Evolutionary conservation across 2,797 vertebrate genomes (phyloP).

Genomic region (Epinephelus coioides): DNA sequence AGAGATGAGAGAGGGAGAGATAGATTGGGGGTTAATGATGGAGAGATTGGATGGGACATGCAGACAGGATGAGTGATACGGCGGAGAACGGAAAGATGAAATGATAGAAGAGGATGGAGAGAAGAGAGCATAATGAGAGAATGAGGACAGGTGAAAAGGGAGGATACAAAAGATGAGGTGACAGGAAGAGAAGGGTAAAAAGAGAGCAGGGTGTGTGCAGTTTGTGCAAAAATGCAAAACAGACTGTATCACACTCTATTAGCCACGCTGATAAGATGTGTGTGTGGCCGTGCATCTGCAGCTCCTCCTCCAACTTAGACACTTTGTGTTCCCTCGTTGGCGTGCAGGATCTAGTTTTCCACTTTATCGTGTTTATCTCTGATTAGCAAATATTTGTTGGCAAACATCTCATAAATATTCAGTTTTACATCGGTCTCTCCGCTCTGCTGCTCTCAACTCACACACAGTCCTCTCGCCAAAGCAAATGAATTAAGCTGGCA

Average conservation of each 20-base stretch:
- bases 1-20: conserved; percentile 53
- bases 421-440: conserved; percentile 12
- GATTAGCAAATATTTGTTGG: conserved; percentile 47
- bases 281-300: conserved; percentile 20
- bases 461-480: conserved; percentile 31
- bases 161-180: conserved; percentile 34
- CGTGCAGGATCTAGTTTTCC: conserved; percentile 10
- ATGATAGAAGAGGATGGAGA: conserved; percentile 46
- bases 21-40: conserved; percentile 69
- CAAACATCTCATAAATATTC: conserved; percentile 58
- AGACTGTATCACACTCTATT: conserved; percentile 37
- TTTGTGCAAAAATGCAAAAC: conserved; percentile 32
- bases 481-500: conserved; percentile 48
- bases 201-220: background rate
- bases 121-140: conserved; percentile 15
- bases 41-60: conserved; percentile 58
- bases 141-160: conserved; percentile 24
- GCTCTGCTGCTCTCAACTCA: conserved; percentile 45
- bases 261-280: conserved; percentile 22
- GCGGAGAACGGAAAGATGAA: conserved; percentile 52
- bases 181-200: conserved; percentile 28
- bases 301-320: conserved; percentile 6
- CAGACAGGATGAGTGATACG: conserved; percentile 66
- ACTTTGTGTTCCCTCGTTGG: conserved; percentile 27
- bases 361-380: conserved; percentile 33